A percentile compares a stretch with the other conserved stretches of the same genome.
Conservation (phyloP, 2,888 invertebrate genomes). For the Pachliopta kotzebuea region DNA sequence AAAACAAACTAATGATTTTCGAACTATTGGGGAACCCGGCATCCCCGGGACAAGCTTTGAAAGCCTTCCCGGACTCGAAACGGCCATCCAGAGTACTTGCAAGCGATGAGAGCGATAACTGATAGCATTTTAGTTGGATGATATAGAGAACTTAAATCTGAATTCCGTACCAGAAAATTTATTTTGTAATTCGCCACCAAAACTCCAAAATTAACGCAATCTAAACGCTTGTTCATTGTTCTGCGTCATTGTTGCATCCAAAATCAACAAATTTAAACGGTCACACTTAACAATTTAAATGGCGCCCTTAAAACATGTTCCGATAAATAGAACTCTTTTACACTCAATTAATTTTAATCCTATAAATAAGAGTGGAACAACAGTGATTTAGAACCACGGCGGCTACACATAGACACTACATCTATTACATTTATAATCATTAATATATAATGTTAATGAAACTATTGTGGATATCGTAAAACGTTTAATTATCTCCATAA, state of each 20-base stretch:
- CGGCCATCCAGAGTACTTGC: no score
- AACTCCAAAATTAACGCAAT: neutral
- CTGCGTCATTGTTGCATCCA: neutral
- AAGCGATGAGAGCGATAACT: no score
- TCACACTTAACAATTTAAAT: constrained; percentile 14
- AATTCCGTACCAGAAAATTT: no score
- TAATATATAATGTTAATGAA: constrained; percentile 22
- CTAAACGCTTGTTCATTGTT: neutral
- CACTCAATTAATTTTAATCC: constrained; percentile 38
- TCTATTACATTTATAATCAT: constrained; percentile 32
- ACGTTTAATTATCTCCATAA: constrained; percentile 11
- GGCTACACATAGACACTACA: constrained; percentile 43
- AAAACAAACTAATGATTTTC: neutral
- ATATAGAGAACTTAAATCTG: no score
- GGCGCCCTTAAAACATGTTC: constrained; percentile 16
- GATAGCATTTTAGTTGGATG: no score
- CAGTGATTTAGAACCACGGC: constrained; percentile 58
- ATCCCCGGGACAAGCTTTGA: no score
- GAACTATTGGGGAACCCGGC: neutral
- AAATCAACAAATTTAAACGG: neutral
- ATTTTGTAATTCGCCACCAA: no score
- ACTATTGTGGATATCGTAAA: constrained; percentile 24
- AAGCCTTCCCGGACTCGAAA: no score
- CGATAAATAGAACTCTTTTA: constrained; percentile 25
- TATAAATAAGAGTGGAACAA: constrained; percentile 50